These are phyloP conservation scores for Rutpela maculata DNA, from an alignment of 2,888 invertebrate genomes.

Conservation along the genomic window DNA sequence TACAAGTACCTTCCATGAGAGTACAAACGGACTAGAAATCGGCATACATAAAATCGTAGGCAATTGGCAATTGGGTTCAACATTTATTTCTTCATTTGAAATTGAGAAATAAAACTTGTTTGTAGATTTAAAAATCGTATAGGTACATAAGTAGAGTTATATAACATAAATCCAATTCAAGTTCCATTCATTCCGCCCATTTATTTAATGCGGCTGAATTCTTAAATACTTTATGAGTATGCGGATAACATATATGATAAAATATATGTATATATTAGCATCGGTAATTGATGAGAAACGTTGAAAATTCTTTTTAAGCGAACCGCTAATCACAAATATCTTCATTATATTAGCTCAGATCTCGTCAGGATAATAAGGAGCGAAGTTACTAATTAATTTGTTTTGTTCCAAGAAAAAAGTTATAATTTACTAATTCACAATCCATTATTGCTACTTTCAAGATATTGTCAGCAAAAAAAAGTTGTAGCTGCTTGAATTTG, in stretches of 20 bases:
- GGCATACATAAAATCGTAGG: neutral
- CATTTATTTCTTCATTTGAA: neutral
- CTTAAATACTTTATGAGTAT: neutral
- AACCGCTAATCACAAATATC: neutral
- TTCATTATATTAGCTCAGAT: neutral
- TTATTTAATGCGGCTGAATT: neutral
- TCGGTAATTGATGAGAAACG: neutral
- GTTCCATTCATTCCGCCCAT: neutral
- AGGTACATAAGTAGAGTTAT: neutral
- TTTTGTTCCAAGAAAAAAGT: neutral
- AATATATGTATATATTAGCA: neutral
- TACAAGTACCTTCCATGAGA: no score
- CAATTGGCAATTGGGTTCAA: conserved; percentile 10
- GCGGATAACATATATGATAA: neutral
- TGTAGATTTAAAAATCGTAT: neutral
- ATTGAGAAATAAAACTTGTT: conserved; percentile 20
- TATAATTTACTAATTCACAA: neutral
- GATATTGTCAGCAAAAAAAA: no score
- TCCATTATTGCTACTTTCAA: neutral
- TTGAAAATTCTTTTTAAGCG: neutral
- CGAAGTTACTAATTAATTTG: neutral
- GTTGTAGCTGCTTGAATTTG: no score
- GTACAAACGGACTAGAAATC: neutral
- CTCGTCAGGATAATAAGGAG: no score
- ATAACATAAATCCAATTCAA: neutral